Evolutionary conservation across 2,113 vertebrate genomes (phyloP).

Genomic region (Pristiophorus japonicus): DNA sequence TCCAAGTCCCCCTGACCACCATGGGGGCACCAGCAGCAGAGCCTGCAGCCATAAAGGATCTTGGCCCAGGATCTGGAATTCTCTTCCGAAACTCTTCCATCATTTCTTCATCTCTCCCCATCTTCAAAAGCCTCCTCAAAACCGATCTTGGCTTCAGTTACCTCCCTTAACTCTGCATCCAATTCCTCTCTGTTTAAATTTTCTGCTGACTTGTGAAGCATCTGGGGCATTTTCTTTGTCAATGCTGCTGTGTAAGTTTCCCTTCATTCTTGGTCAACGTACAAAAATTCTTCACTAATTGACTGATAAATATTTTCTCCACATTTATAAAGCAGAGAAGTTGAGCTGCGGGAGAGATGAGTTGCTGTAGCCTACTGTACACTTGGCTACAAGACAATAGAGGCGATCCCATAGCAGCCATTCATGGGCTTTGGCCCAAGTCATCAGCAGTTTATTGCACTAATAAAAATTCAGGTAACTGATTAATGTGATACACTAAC

Average conservation of each 20-base stretch:
- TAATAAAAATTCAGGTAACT: neutral
- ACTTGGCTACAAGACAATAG: neutral
- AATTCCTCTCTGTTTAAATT: neutral
- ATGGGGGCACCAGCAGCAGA: neutral
- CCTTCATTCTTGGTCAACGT: neutral
- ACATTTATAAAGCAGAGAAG: neutral
- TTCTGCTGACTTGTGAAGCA: neutral
- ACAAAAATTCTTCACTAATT: neutral
- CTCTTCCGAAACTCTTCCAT: neutral
- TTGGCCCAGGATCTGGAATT: neutral
- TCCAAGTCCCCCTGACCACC: neutral
- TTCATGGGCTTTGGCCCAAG: neutral
- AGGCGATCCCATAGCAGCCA: neutral
- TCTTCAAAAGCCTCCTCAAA: constrained; percentile 3
- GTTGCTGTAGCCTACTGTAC: neutral
- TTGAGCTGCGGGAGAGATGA: neutral
- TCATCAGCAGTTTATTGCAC: constrained; percentile 23
- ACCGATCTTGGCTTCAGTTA: neutral
- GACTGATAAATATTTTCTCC: neutral
- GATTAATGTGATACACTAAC: neutral
- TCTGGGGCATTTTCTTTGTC: neutral
- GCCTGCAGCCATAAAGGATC: neutral
- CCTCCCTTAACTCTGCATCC: neutral
- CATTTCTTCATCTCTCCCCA: neutral
- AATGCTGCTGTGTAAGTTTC: neutral